These are phyloP conservation scores for Hyperoplus immaculatus DNA, from an alignment of 2,797 vertebrate species.

Conservation along the genomic window DNA sequence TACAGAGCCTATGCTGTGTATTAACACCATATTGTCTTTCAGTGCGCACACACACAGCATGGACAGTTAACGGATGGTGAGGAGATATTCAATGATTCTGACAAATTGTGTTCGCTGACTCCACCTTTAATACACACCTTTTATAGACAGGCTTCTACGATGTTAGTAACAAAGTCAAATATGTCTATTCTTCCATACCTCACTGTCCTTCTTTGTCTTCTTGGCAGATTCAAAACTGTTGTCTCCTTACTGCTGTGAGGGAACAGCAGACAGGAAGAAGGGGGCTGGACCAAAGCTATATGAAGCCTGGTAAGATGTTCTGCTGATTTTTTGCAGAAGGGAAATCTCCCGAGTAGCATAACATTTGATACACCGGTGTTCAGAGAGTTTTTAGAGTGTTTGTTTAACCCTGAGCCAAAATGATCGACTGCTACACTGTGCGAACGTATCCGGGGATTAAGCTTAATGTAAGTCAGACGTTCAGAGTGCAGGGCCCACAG, in stretches of 20 bases:
- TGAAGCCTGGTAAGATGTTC: constrained; percentile 64
- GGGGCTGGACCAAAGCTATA: constrained; percentile 60
- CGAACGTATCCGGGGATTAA: constrained; percentile 30
- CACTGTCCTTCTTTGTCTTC: constrained; percentile 39
- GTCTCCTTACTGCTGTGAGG: constrained; percentile 56
- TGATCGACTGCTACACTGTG: constrained; percentile 44
- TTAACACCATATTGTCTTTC: too few species aligned
- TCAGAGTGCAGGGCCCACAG: neutral
- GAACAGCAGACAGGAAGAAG: constrained; percentile 54
- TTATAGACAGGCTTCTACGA: neutral
- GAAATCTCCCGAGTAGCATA: constrained; percentile 38
- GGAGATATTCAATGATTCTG: too few species aligned
- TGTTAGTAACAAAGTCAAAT: constrained; percentile 27
- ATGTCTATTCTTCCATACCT: constrained; percentile 20
- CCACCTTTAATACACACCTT: too few species aligned
- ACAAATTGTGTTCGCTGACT: too few species aligned
- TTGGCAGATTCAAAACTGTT: constrained; percentile 34
- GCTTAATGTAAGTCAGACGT: constrained; percentile 24
- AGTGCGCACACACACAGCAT: too few species aligned
- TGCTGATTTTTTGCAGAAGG: constrained; percentile 61
- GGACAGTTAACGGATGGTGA: too few species aligned
- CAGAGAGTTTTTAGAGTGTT: constrained; percentile 34
- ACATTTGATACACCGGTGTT: constrained; percentile 52
- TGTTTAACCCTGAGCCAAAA: constrained; percentile 50
- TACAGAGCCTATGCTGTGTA: too few species aligned